A percentile compares a stretch with the other conserved stretches of the same genome.
phyloP scores from a whole-genome alignment of 2,797 vertebrate species.

The Gallinago solitaria region DNA sequence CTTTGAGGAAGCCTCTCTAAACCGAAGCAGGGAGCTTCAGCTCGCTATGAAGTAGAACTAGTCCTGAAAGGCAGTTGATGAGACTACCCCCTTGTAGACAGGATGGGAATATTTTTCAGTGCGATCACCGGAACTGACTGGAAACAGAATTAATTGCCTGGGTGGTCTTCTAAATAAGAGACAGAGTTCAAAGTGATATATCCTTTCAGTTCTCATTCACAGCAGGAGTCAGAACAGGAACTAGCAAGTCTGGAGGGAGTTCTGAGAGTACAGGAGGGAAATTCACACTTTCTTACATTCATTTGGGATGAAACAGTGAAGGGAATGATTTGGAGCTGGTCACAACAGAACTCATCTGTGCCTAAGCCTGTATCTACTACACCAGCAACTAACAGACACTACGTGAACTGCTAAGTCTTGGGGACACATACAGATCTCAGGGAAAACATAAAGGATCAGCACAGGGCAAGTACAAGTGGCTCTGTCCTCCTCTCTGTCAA shows the following conservation, averaged over 20 bases:
- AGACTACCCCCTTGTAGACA: not conserved
- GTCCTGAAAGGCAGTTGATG: not conserved
- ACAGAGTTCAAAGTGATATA: not conserved
- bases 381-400: not conserved
- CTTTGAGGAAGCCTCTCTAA: not conserved
- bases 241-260: not conserved
- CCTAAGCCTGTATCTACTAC: not conserved
- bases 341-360: not conserved
- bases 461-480: not conserved
- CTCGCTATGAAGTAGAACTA: not conserved
- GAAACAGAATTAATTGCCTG: not conserved
- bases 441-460: not conserved
- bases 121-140: not conserved
- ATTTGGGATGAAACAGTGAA: not conserved
- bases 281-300: not conserved
- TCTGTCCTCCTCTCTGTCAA: not conserved
- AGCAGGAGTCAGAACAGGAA: not conserved
- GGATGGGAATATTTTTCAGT: not conserved
- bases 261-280: not conserved
- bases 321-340: not conserved
- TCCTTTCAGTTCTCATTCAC: not conserved
- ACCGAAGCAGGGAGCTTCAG: not conserved
- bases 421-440: not conserved
- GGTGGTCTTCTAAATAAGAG: not conserved
- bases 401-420: not conserved